Evolutionary conservation across 2,797 vertebrate genomes (phyloP), one percentile per base, ranked within the genome.

Genomic region (Tragelaphus eurycerus): DNA sequence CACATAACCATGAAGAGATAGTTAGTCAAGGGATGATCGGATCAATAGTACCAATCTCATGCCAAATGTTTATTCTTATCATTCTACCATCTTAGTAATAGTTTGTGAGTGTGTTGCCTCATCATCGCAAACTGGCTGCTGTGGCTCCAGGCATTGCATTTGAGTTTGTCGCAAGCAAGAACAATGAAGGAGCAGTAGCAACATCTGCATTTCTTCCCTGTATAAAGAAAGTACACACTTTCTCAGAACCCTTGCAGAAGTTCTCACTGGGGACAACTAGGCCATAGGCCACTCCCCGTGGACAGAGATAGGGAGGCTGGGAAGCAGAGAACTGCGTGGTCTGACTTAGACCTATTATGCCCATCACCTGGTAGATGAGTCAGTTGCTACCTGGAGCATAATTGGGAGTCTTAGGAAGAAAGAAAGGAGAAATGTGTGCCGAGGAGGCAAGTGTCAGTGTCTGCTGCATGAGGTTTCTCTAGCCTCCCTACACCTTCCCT

Each of bases 11-110:
- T 54, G 25, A 55, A 59, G 25, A 74, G 17, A 3, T 1, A 27
- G 17, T 9, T 6, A 27, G 17, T 7, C 29, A 13, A 7, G 13
- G 71, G 62, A 79, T 17, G n/a, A 9, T 14, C 12, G 6, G 29
- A 7, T 7, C 43, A 7, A 34, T 0, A 4, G 11, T 11, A 3
- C 5, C 1, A 71, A 0, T 43, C 62, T 25, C 59, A 15, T 0
- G 12, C 50, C 48, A 34, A 1, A 10, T n/a, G 4, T 57, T n/a
- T n/a, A 7, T 55, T 57, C 59, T 29, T 15, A 3, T 16, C 9
- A 0, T 25, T 15, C 23, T 38, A 0, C 46, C 1, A 3, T 3
- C 19, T 54, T 82, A 43, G 71, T 43, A 74, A 74, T 0, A 25
- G 5, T 48, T 16, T 64, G 9, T 27, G 7, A 0, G 5, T 48